A percentile compares a stretch with the other conserved stretches of the same genome.
Conservation (phyloP, 2,113 vertebrate species). For the Spermophilus dauricus region DNA sequence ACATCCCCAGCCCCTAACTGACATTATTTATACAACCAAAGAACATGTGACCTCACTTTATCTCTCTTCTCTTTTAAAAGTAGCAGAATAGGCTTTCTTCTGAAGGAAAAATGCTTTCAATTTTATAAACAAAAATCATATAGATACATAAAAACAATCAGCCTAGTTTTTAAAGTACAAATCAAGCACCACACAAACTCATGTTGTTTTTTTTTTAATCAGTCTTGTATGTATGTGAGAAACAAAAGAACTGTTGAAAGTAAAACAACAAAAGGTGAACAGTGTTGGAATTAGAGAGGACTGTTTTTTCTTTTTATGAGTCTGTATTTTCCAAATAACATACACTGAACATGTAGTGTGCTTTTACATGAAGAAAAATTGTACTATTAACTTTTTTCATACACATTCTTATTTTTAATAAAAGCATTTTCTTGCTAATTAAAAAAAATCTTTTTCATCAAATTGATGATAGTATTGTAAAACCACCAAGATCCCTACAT, state of each 20-base stretch:
- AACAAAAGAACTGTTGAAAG: neutral
- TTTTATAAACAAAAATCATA: slow-evolving; percentile 40
- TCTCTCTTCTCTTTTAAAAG: slow-evolving; percentile 48
- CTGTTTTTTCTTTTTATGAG: slow-evolving; percentile 11
- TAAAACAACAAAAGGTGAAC: neutral
- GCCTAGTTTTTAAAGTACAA: slow-evolving; percentile 26
- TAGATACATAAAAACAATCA: neutral
- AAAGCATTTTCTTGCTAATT: slow-evolving; percentile 34
- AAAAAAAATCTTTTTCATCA: neutral
- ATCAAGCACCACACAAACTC: neutral
- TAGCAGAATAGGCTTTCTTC: neutral
- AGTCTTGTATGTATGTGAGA: neutral
- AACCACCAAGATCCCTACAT: neutral
- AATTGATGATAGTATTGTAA: neutral
- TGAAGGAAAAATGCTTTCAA: neutral
- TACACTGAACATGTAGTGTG: neutral
- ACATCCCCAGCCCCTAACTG: neutral
- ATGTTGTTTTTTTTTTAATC: neutral
- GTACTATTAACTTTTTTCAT: neutral
- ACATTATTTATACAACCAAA: neutral
- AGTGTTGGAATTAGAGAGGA: neutral
- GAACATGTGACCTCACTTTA: neutral
- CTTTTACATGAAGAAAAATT: neutral
- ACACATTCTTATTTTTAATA: neutral
- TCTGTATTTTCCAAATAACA: slow-evolving; percentile 23